Conservation (phyloP, 1,140 invertebrate species). For the Theocolax elegans region DNA sequence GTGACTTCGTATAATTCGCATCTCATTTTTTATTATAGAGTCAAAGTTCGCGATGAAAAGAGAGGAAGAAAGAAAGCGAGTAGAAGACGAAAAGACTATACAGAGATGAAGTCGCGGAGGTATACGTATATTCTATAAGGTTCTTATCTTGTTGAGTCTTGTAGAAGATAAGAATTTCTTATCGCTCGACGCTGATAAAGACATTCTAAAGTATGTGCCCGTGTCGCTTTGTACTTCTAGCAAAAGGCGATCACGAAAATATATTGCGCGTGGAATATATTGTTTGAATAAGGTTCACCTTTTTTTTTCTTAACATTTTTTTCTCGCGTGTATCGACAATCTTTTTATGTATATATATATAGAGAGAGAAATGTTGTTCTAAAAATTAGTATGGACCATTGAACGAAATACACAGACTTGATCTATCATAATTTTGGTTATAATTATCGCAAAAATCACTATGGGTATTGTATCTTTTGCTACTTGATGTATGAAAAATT, state of each 20-base stretch:
- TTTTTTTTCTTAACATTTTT: neutral
- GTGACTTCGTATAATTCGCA: too few relatives aligned
- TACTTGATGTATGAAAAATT: too few relatives aligned
- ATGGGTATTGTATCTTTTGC: too few relatives aligned
- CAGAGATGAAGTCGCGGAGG: neutral
- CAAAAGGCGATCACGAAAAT: slow-evolving; percentile 4
- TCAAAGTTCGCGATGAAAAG: neutral
- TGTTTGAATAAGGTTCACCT: neutral
- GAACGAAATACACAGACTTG: too few relatives aligned
- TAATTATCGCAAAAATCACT: too few relatives aligned
- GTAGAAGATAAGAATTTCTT: slow-evolving; percentile 26
- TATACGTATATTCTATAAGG: neutral
- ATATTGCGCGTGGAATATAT: neutral
- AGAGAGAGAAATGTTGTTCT: too few relatives aligned
- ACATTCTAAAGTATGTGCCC: slow-evolving; percentile 22
- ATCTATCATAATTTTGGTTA: too few relatives aligned
- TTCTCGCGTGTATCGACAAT: too few relatives aligned
- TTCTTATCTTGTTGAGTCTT: slow-evolving; percentile 39
- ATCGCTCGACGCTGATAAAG: slow-evolving; percentile 17
- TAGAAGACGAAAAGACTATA: neutral
- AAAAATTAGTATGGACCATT: too few relatives aligned
- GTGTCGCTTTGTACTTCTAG: neutral
- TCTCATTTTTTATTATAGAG: neutral
- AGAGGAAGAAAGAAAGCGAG: neutral
- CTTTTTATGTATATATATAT: too few relatives aligned